phyloP scores from a whole-genome alignment of 1,140 invertebrate species.

The Drosophila serrata region DNA sequence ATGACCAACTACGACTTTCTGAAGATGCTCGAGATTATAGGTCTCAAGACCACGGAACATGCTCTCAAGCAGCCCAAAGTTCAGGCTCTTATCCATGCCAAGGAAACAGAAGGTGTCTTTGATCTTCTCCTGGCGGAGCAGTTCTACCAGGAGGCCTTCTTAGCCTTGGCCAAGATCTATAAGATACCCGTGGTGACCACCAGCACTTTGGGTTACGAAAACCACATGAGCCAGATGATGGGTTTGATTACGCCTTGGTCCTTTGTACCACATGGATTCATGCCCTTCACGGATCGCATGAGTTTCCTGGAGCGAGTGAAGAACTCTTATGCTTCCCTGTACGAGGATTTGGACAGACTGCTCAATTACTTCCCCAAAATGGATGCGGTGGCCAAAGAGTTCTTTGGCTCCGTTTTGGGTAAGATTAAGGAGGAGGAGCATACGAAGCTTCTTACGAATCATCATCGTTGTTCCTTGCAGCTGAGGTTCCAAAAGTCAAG shows the following conservation, averaged over 20 bases:
- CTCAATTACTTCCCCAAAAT: constrained; percentile 75
- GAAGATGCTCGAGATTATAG: constrained; percentile 78
- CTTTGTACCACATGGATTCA: constrained; percentile 78
- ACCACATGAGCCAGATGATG: constrained; percentile 82
- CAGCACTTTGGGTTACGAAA: constrained; percentile 74
- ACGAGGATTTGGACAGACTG: constrained; percentile 63
- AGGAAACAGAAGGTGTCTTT: constrained; percentile 71
- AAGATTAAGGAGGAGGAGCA: constrained; percentile 27
- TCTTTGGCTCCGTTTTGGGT: constrained; percentile 78
- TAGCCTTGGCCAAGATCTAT: constrained; percentile 82
- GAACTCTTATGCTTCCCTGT: constrained; percentile 62
- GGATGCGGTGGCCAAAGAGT: constrained; percentile 75
- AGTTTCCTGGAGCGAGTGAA: constrained; percentile 84
- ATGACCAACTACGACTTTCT: constrained; percentile 69
- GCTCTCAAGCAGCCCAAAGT: constrained; percentile 80
- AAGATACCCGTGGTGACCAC: constrained; percentile 80
- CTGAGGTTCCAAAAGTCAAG: constrained; percentile 85
- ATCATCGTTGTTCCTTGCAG: constrained; percentile 21
- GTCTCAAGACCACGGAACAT: constrained; percentile 72
- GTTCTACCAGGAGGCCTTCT: constrained; percentile 84
- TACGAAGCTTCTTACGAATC: background rate
- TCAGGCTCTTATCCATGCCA: constrained; percentile 79
- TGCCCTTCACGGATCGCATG: constrained; percentile 80
- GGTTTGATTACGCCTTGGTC: constrained; percentile 81
- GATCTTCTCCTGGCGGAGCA: constrained; percentile 85